Base-by-base conservation (phyloP, 2,113 vertebrate genomes). In the Polyodon spathula region DNA sequence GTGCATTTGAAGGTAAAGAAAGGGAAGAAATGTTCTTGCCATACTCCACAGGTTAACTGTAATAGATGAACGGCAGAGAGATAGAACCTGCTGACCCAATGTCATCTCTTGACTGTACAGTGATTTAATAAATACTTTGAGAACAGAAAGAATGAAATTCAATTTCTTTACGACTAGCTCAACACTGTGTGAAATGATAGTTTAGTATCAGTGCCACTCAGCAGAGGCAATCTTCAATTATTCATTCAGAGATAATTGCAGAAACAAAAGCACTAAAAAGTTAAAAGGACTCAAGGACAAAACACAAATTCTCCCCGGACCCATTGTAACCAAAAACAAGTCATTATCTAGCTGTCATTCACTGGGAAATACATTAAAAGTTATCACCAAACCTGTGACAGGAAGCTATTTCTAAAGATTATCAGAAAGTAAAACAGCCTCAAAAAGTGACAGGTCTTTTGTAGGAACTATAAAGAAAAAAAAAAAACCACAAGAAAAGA, bases 271-370 rank as follows among this genome's bases (percentile, higher is more conserved):
- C 54, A 64, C 64, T 14, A 61, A 58, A 40, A 37, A 68, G 52
- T 37, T 70, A 73, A 75, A 67, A 78, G 71, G 69, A 84, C 70
- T 69, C 62, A 73, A 85, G 79, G 78, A 75, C 74, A 84, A 73
- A 77, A 60, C 54, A 79, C 43, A 61, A 56, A 76, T 84, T 81
- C 78, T 70, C 66, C 60, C 61, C 66, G 59, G 77, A 79, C 37
- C 37, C 66, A 55, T 73, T 80, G 74, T 75, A 83, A 87, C 84
- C 81, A 80, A 82, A 84, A 87, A 87, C 82, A 86, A 81, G 6
- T 14, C 82, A 86, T 86, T 91, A 91, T 78, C 68, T 76, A 74
- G 52, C 82, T 86, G 85, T 84, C 88, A 90, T 65, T 88, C 74
- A 78, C 66, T 44, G 73, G 66, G 63, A 65, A 83, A 78, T 14